Base-by-base conservation (phyloP, 2,113 vertebrate species). In the Daubentonia madagascariensis region DNA sequence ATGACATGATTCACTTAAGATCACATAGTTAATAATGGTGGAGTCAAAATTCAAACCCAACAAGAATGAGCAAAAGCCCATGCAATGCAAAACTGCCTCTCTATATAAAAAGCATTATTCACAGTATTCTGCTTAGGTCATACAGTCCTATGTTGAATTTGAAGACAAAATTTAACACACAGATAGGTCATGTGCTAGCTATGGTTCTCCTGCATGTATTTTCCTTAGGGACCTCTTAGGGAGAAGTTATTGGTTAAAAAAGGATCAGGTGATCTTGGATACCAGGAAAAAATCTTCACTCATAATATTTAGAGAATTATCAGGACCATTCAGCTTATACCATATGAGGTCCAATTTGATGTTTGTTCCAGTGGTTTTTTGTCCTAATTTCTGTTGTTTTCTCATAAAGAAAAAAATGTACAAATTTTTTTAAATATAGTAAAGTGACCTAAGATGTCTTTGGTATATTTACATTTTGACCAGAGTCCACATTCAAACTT, bases 391-490 rank as follows among this genome's bases (percentile, higher is more conserved):
- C 43, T 78, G 10, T 65, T 85, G 11, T 5, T 72, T 94, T 92
- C 37, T 52, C 37, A 70, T 52, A 75, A 89, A 59, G 25, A 86
- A 76, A 92, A 92, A 95, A 57, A 35, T 25, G 6, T 48, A 37
- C 30, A 73, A 17, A 8, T 93, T 16, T 94, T 35, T 17, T 13
- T 86, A 91, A 91, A 84, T 81, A 59, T 17, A 40, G 1, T 30
- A 61, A 86, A 87, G 1, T 73, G 4, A 67, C 28, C 59, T 91
- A 63, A 45, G 35, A 76, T 94, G 1, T 1, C 37, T 86, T 95
- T 79, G 67, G 18, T 52, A 48, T 92, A 67, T 65, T 84, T 92
- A 79, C 8, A 76, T 92, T 95, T 88, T 96, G 18, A 68, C 54
- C 4, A 84, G 20, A 85, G 8, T 70, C 87, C 25, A 65, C 35